Percentiles rank a stretch among this genome's conserved stretches.
Conservation (phyloP, 2,113 vertebrate genomes). For the Sturnira hondurensis region DNA sequence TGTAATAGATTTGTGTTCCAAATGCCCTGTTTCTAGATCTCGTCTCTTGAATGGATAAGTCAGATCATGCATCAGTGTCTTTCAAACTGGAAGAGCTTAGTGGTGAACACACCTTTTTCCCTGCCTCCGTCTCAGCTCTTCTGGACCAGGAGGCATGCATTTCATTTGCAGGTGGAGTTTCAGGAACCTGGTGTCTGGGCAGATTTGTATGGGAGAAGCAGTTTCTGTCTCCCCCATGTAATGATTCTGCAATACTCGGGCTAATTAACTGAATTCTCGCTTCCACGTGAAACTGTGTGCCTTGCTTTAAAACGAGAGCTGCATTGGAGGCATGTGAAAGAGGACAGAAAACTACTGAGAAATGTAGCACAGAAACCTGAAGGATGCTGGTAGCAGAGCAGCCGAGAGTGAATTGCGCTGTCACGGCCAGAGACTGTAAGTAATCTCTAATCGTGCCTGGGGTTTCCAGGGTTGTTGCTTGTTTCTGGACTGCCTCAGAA, state of each 20-base stretch:
- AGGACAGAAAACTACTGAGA: constrained; percentile 65
- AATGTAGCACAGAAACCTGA: constrained; percentile 47
- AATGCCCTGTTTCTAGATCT: constrained; percentile 67
- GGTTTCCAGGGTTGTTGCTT: not conserved
- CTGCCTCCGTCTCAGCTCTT: constrained; percentile 56
- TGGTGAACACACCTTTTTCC: constrained; percentile 56
- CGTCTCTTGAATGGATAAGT: constrained; percentile 71
- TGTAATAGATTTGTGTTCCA: constrained; percentile 56
- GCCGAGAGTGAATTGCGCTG: constrained; percentile 33
- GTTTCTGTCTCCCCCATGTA: constrained; percentile 46
- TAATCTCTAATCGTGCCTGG: not conserved
- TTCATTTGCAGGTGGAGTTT: constrained; percentile 55
- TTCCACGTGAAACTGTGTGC: constrained; percentile 31
- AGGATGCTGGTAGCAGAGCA: constrained; percentile 79
- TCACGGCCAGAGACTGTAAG: constrained; percentile 70
- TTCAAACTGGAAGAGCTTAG: constrained; percentile 63
- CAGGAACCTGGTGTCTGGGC: not conserved
- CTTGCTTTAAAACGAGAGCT: constrained; percentile 42
- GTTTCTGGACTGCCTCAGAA: not conserved
- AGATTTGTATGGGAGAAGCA: constrained; percentile 8
- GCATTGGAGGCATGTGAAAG: constrained; percentile 47
- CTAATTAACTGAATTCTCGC: constrained; percentile 61
- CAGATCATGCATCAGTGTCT: constrained; percentile 72
- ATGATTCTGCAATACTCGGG: not conserved
- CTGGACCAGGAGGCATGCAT: constrained; percentile 43